Evolutionary conservation across 2,113 vertebrate genomes (phyloP).

Genomic region (Melospiza melodia): DNA sequence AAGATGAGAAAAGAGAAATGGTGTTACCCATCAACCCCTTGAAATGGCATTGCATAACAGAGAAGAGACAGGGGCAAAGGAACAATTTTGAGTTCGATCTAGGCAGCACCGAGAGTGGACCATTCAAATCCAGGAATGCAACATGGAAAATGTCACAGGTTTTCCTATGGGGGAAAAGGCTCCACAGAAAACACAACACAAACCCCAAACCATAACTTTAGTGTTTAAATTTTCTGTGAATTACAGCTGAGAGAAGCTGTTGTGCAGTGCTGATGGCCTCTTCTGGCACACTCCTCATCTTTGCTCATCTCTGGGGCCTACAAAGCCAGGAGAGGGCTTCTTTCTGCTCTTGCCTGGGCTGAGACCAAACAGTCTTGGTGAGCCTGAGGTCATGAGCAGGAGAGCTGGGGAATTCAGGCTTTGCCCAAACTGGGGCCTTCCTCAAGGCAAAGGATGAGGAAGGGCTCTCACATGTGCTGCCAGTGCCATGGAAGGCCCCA

Average conservation of each 20-base stretch:
- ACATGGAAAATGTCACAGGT: neutral
- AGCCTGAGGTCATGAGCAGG: neutral
- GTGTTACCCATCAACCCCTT: neutral
- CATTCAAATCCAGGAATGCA: neutral
- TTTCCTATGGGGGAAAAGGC: neutral
- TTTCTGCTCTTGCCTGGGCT: neutral
- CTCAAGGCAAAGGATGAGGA: neutral
- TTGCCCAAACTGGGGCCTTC: neutral
- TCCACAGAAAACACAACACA: neutral
- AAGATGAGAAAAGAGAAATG: neutral
- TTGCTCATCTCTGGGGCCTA: fast-evolving
- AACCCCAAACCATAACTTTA: neutral
- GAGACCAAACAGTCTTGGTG: neutral
- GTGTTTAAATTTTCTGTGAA: neutral
- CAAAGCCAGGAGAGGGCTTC: fast-evolving
- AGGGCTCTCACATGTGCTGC: neutral
- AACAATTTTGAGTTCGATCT: neutral
- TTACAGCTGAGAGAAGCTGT: neutral
- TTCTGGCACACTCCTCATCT: neutral
- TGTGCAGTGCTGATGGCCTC: neutral
- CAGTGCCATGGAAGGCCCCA: neutral
- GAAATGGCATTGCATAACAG: neutral
- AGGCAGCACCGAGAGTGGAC: fast-evolving
- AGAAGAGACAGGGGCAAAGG: neutral
- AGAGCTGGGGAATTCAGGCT: neutral